Conservation (phyloP, 2,888 invertebrate species). For the Xestobium rufovillosum region DNA sequence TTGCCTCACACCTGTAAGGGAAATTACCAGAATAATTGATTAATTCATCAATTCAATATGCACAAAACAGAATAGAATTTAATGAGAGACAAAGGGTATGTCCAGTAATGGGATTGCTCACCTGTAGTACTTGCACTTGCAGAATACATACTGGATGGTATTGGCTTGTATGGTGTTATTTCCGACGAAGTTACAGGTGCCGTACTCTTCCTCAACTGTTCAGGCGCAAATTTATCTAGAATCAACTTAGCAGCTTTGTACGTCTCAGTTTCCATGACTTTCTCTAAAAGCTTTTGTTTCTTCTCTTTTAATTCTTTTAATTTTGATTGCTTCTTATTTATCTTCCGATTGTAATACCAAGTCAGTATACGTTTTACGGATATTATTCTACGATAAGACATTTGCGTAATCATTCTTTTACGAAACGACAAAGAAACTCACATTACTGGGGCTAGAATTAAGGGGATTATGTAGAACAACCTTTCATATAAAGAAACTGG, state of each 20-base stretch:
- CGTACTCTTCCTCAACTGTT: slow-evolving; percentile 43
- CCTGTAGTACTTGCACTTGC: too few species aligned
- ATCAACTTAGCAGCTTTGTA: slow-evolving; percentile 91
- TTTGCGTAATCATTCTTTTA: background rate
- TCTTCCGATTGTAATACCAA: slow-evolving; percentile 82
- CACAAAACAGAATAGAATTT: too few species aligned
- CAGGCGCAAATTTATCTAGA: slow-evolving; percentile 75
- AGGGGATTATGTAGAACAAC: slow-evolving; percentile 67
- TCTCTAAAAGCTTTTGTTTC: slow-evolving; percentile 83
- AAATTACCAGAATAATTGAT: too few species aligned
- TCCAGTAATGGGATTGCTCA: too few species aligned
- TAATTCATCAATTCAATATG: too few species aligned
- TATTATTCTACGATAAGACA: slow-evolving; percentile 56
- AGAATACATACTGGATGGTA: slow-evolving; percentile 11
- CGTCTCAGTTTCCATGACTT: slow-evolving; percentile 96
- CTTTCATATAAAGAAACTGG: slow-evolving; percentile 67
- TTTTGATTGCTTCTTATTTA: slow-evolving; percentile 69
- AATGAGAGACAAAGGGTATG: too few species aligned
- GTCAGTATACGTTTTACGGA: slow-evolving; percentile 70
- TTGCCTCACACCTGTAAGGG: slow-evolving; percentile 11
- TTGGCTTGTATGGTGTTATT: slow-evolving; percentile 14
- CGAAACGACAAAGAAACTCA: slow-evolving; percentile 46
- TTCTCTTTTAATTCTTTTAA: slow-evolving; percentile 65
- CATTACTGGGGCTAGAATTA: slow-evolving; percentile 76
- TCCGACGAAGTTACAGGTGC: slow-evolving; percentile 18